Percentiles rank a stretch among this genome's conserved stretches.
These are phyloP conservation scores for Ceratina australensis DNA, from an alignment of 1,140 invertebrate genomes.

Conservation along the genomic window DNA sequence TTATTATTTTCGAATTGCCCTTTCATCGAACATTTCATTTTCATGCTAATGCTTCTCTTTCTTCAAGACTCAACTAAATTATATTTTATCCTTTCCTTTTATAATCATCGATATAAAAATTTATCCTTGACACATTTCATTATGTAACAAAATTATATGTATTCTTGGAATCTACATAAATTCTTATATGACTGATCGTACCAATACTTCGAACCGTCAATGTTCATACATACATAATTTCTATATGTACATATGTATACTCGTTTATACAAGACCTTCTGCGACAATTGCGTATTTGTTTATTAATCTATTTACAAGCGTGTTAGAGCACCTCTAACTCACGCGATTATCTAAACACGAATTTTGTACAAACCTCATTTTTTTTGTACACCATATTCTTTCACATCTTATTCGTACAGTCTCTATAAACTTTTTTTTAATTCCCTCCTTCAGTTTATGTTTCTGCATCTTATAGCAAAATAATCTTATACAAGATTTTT, in stretches of 20 bases:
- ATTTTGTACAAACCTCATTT: constrained; percentile 59
- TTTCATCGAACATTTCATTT: no score
- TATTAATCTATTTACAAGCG: constrained; percentile 58
- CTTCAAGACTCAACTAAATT: no score
- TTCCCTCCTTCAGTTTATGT: constrained; percentile 46
- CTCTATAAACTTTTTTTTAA: constrained; percentile 36
- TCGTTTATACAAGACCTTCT: constrained; percentile 51
- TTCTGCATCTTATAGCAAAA: constrained; percentile 57
- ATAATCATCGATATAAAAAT: no score
- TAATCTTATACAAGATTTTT: constrained; percentile 58
- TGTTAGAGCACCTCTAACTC: constrained; percentile 26
- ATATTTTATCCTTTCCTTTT: no score
- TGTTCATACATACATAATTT: not conserved
- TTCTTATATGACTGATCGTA: constrained; percentile 2
- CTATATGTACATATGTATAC: constrained; percentile 49
- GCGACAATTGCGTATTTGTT: constrained; percentile 33
- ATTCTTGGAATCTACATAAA: not conserved
- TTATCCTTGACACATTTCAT: no score
- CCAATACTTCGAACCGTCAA: no score
- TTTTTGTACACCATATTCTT: constrained; percentile 52
- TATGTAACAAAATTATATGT: not conserved
- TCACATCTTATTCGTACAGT: constrained; percentile 60
- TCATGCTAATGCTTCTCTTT: no score
- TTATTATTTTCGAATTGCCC: no score
- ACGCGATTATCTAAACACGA: constrained; percentile 11